phyloP scores from a whole-genome alignment of 1,140 invertebrate genomes.

The Drosophila sproati region DNA sequence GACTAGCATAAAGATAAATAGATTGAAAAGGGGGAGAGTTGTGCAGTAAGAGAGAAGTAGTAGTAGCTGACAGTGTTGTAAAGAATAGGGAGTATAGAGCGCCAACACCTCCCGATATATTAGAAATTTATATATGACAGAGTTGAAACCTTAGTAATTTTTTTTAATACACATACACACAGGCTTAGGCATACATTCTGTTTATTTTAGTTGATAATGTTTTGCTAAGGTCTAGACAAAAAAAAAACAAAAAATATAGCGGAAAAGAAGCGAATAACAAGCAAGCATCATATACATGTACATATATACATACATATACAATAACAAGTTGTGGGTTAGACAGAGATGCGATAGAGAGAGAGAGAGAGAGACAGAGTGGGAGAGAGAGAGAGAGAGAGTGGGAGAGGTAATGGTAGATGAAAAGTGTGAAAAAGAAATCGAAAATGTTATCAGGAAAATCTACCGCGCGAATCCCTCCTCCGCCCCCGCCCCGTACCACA shows the following conservation, averaged over 20 bases:
- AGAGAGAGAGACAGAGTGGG: neutral
- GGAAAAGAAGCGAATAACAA: slow-evolving; percentile 5
- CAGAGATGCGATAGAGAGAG: slow-evolving; percentile 6
- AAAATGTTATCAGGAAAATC: slow-evolving; percentile 1
- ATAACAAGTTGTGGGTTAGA: slow-evolving; percentile 28
- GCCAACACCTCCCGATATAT: neutral
- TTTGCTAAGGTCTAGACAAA: slow-evolving; percentile 38
- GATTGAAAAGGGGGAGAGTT: neutral
- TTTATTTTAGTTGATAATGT: slow-evolving; percentile 44
- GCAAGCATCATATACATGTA: neutral
- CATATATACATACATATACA: neutral
- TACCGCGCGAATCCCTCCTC: neutral
- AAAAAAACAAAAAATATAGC: slow-evolving; percentile 4
- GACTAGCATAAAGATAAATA: slow-evolving; percentile 14
- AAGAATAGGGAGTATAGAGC: slow-evolving; percentile 9
- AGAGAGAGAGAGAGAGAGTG: neutral
- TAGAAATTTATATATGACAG: slow-evolving; percentile 9
- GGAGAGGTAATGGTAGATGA: neutral
- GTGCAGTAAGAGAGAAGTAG: neutral
- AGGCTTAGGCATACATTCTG: slow-evolving; percentile 23
- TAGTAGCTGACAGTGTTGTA: slow-evolving; percentile 22
- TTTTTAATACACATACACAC: slow-evolving; percentile 23
- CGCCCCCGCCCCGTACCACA: slow-evolving; percentile 16
- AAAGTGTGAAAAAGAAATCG: neutral
- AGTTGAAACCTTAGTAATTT: slow-evolving; percentile 44